A percentile compares a stretch with the other conserved stretches of the same genome.
phyloP scores from a whole-genome alignment of 2,113 vertebrate species.

The Passerina amoena region DNA sequence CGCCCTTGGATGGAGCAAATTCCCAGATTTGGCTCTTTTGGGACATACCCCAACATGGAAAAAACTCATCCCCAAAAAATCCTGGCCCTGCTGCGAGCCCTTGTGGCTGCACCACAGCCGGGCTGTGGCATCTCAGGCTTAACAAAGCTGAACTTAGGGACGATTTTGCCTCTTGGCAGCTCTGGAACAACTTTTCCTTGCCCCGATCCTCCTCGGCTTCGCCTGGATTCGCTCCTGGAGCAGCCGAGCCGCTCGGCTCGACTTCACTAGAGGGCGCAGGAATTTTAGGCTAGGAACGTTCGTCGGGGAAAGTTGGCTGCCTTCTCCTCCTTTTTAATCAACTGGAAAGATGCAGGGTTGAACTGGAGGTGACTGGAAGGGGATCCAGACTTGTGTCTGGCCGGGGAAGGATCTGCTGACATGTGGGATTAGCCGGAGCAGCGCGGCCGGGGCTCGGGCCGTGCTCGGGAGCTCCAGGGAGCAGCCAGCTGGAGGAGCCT shows the following conservation, averaged over 20 bases:
- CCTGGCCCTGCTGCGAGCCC: fast-evolving
- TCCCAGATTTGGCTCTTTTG: not conserved
- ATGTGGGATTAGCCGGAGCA: conserved; percentile 57
- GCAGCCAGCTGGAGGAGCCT: not conserved
- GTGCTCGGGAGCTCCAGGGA: not conserved
- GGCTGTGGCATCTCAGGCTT: not conserved
- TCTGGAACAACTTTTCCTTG: not conserved
- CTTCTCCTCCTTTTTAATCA: conserved; percentile 54
- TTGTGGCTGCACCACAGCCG: fast-evolving
- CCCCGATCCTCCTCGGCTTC: not conserved
- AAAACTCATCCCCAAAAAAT: not conserved
- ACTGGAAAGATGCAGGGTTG: conserved; percentile 69
- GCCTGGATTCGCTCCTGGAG: not conserved
- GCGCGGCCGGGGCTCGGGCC: not conserved
- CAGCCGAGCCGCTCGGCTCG: not conserved
- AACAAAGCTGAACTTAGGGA: not conserved
- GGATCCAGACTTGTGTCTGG: conserved; percentile 63
- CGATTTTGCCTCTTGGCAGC: not conserved
- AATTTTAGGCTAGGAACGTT: conserved; percentile 49
- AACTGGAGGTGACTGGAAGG: conserved; percentile 68
- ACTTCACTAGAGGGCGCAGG: conserved; percentile 79
- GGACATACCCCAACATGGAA: fast-evolving
- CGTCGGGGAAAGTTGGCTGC: conserved; percentile 51
- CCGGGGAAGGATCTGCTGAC: conserved; percentile 57
- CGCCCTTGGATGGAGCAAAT: not conserved